phyloP scores from a whole-genome alignment of 2,888 invertebrate genomes.

The Hirtodrosophila confusa region DNA sequence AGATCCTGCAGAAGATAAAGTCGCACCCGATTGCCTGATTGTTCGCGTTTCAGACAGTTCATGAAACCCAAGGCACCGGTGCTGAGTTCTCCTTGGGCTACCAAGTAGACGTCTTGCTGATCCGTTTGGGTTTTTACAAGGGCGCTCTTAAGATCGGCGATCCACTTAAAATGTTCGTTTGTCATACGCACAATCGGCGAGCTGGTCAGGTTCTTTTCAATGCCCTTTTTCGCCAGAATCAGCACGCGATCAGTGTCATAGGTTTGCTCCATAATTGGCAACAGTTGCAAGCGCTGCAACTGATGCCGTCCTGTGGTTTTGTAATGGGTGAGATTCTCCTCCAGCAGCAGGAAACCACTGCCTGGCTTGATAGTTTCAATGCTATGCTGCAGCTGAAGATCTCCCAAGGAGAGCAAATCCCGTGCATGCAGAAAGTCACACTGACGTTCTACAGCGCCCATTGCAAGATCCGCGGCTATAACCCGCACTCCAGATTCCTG shows the following conservation, averaged over 20 bases:
- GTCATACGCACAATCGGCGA: slow-evolving; percentile 87
- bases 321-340: slow-evolving; percentile 86
- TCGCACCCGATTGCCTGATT: slow-evolving; percentile 91
- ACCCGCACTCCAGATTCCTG: slow-evolving; percentile 87
- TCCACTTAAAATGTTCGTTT: slow-evolving; percentile 91
- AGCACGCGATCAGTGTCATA: slow-evolving; percentile 88
- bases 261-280: slow-evolving; percentile 87
- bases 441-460: slow-evolving; percentile 87
- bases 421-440: slow-evolving; percentile 89
- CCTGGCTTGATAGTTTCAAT: slow-evolving; percentile 87
- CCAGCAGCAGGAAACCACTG: slow-evolving; percentile 90
- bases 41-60: slow-evolving; percentile 94
- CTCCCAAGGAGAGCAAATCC: slow-evolving; percentile 87
- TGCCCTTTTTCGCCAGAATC: slow-evolving; percentile 86
- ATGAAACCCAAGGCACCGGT: slow-evolving; percentile 94
- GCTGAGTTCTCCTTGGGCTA: slow-evolving; percentile 88
- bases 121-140: slow-evolving; percentile 87
- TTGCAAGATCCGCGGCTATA: slow-evolving; percentile 86
- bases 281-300: slow-evolving; percentile 84
- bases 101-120: slow-evolving; percentile 87
- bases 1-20: slow-evolving; percentile 89
- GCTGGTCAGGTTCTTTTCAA: slow-evolving; percentile 3
- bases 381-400: slow-evolving; percentile 86
- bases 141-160: slow-evolving; percentile 90
- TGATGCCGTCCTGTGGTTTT: slow-evolving; percentile 83